These are phyloP conservation scores for Xanthorhoe spadicearia DNA, from an alignment of 2,888 invertebrate genomes.

Conservation along the genomic window DNA sequence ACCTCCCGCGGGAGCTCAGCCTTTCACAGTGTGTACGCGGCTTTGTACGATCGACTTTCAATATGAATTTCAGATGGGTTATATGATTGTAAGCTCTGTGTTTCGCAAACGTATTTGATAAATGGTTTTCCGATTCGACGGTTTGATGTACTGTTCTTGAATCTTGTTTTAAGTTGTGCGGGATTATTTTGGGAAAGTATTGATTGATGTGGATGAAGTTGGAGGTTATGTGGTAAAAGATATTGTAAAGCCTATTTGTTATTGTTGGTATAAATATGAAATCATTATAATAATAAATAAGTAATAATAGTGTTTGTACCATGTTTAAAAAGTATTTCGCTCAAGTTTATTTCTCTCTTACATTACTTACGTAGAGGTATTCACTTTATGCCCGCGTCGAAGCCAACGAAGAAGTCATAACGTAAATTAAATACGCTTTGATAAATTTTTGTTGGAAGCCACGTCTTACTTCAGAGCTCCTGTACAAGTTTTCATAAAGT, in stretches of 20 bases:
- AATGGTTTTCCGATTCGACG: constrained; percentile 63
- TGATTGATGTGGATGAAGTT: constrained; percentile 30
- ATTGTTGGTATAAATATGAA: neutral
- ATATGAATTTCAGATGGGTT: constrained; percentile 83
- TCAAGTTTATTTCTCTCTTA: constrained; percentile 5
- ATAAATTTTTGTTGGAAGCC: constrained; percentile 80
- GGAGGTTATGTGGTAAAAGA: neutral
- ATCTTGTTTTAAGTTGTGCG: constrained; percentile 42
- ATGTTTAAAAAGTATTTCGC: constrained; percentile 2
- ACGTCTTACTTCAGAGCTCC: constrained; percentile 76
- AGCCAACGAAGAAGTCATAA: constrained; percentile 73
- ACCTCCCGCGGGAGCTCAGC: constrained; percentile 75
- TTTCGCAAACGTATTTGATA: constrained; percentile 70
- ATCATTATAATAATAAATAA: neutral
- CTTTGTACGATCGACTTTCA: constrained; percentile 79
- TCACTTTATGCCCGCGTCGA: constrained; percentile 24
- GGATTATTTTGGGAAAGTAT: constrained; percentile 27
- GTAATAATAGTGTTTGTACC: neutral
- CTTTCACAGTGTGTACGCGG: constrained; percentile 78
- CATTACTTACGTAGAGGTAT: constrained; percentile 14
- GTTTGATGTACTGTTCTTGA: constrained; percentile 49
- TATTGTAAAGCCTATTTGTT: no score
- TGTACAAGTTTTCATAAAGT: constrained; percentile 82
- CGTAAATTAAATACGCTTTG: constrained; percentile 83
- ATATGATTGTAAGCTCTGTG: constrained; percentile 74